phyloP scores from a whole-genome alignment of 2,888 invertebrate genomes.

The Saturnia pavonia region DNA sequence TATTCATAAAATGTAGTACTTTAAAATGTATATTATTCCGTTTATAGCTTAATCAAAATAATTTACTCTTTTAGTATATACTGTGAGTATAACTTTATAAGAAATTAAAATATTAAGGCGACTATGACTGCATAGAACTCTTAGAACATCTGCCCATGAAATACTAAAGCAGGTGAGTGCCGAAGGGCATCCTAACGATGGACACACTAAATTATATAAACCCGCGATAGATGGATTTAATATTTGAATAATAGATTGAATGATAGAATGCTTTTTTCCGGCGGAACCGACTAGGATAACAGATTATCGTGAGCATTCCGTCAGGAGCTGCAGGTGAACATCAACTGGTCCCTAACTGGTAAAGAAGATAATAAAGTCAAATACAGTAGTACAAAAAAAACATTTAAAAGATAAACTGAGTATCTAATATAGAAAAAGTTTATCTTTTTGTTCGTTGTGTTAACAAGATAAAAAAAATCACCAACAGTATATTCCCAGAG shows the following conservation, averaged over 20 bases:
- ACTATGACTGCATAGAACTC: no score
- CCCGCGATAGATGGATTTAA: no score
- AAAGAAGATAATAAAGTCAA: background rate
- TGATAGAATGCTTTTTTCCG: background rate
- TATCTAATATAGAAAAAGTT: background rate
- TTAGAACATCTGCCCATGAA: background rate
- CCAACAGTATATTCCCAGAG: background rate
- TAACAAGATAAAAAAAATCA: background rate
- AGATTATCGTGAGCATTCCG: background rate
- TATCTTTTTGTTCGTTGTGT: background rate
- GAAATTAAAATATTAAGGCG: no score
- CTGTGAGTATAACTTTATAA: no score
- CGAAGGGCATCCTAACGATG: background rate
- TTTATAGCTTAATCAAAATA: no score
- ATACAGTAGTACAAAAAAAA: background rate
- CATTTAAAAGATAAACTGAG: background rate
- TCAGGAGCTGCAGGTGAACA: no score
- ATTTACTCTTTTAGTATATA: no score
- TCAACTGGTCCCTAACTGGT: background rate
- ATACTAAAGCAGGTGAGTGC: background rate
- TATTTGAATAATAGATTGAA: no score
- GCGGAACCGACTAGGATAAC: background rate
- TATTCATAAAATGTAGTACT: background rate
- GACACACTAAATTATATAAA: background rate
- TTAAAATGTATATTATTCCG: no score